A percentile compares a stretch with the other conserved stretches of the same genome.
These are phyloP conservation scores for Amniataba percoides DNA, from an alignment of 2,797 vertebrate genomes.

Conservation along the genomic window DNA sequence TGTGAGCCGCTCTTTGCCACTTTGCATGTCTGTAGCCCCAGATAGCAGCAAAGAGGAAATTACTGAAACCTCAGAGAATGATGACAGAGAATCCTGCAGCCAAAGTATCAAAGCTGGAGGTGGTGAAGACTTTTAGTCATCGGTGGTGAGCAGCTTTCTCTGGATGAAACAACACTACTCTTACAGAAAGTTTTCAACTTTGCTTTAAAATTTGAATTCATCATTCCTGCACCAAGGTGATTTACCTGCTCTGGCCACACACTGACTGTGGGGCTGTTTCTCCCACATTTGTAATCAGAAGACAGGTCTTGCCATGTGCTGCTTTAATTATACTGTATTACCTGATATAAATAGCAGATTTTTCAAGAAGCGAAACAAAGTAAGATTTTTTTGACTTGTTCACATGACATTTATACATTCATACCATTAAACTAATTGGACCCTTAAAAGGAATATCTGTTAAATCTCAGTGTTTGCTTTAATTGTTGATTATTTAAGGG, in stretches of 20 bases:
- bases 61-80: background rate
- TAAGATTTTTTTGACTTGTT: constrained; percentile 18
- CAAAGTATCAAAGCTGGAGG: constrained; percentile 6
- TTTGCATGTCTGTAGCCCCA: constrained; percentile 1
- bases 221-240: background rate
- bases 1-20: constrained; percentile 9
- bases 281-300: constrained; percentile 15
- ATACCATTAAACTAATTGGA: constrained; percentile 45
- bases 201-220: constrained; percentile 6
- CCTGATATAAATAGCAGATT: constrained; percentile 27
- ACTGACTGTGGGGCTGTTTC: background rate
- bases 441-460: background rate
- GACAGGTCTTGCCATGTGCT: constrained; percentile 10
- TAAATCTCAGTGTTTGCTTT: constrained; percentile 2
- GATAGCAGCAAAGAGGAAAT: constrained; percentile 13
- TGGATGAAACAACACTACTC: constrained; percentile 5
- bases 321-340: constrained; percentile 21
- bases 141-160: constrained; percentile 4
- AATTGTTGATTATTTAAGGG: background rate
- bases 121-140: background rate
- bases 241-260: constrained; percentile 3
- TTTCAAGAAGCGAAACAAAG: constrained; percentile 16
- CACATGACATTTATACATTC: constrained; percentile 44
- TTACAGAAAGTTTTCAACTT: constrained; percentile 8
- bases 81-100: background rate